Evolutionary conservation across 2,797 vertebrate species (phyloP), one percentile per base, ranked within the genome.

Genomic region (Potorous gilbertii): DNA sequence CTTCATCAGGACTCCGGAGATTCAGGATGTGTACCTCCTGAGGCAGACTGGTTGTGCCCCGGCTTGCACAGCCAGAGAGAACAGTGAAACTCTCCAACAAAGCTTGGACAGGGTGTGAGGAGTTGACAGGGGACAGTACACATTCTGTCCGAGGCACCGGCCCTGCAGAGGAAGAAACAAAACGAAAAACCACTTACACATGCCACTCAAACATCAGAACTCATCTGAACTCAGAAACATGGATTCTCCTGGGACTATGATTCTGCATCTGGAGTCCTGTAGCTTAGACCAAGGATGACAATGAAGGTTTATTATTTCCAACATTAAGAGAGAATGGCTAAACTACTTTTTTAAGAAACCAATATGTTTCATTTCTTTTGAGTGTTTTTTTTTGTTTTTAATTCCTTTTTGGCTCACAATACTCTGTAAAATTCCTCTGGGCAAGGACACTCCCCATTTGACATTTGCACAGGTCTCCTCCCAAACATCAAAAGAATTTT

Each of bases 11-110:
- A 91, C 98, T 98, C 95, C 99, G 99, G 96, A 99, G 99, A 98
- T 99, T 99, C 98, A 99, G 98, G 98, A 99, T 89, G 0, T 99
- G 99, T 94, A 99, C 99, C 97, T 99, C 99, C 96, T 99, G 99
- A 0, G 99, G 99, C 90, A 99, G 98, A 91, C 97, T 98, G 0
- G 96, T 98, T 0, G 99, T 99, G 97, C 99, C 99, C 90, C 99
- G 98, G 98, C 99, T 99, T n/a, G 99, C 99, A 57, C 99, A 99
- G 97, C 99, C 99, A 0, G 99, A 99, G 96, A 99, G 96, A 93
- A 99, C 99, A 0, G 99, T 99, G 98, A 99, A 99, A 98, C 99
- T 99, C 98, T 99, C 99, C 97, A 99, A 40, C 93, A 99, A 95
- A 91, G 99, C 99, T 98, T 99, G 99, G 96, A 99, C 99, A 0